Evolutionary conservation across 2,113 vertebrate species (phyloP).

Genomic region (Bufo bufo): DNA sequence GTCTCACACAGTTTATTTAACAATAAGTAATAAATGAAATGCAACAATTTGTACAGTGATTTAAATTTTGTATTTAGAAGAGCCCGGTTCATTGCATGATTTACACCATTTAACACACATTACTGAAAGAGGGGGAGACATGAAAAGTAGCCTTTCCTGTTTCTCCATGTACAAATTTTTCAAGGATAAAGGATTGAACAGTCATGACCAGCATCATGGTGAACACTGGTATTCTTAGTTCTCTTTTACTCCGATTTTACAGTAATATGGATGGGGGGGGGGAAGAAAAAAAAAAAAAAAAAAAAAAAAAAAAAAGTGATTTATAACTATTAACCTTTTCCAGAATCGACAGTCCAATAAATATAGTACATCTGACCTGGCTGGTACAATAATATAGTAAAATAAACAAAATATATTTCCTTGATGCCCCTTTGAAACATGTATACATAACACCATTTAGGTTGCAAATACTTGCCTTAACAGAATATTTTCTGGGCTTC

Average conservation of each 20-base stretch:
- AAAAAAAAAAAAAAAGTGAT: neutral
- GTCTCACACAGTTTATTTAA: conserved; percentile 88
- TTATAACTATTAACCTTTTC: conserved; percentile 25
- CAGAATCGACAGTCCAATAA: conserved; percentile 37
- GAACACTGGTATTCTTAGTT: conserved; percentile 60
- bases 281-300: neutral
- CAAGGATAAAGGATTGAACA: conserved; percentile 65
- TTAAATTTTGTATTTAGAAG: conserved; percentile 86
- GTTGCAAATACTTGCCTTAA: conserved; percentile 51
- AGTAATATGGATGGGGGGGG: conserved; percentile 8
- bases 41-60: conserved; percentile 89
- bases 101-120: conserved; percentile 79
- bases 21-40: conserved; percentile 87
- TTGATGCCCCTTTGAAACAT: conserved; percentile 43
- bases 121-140: conserved; percentile 7
- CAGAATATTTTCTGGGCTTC: conserved; percentile 43
- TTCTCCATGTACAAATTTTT: conserved; percentile 85
- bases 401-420: conserved; percentile 45
- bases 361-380: conserved; percentile 50
- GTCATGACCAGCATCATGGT: conserved; percentile 60
- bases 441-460: conserved; percentile 52
- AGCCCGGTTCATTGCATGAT: conserved; percentile 84
- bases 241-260: conserved; percentile 24
- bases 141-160: conserved; percentile 61
- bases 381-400: conserved; percentile 40